Evolutionary conservation across 1,140 invertebrate species (phyloP), one percentile per base, ranked within the genome.

Genomic region (Papilio machaon): DNA sequence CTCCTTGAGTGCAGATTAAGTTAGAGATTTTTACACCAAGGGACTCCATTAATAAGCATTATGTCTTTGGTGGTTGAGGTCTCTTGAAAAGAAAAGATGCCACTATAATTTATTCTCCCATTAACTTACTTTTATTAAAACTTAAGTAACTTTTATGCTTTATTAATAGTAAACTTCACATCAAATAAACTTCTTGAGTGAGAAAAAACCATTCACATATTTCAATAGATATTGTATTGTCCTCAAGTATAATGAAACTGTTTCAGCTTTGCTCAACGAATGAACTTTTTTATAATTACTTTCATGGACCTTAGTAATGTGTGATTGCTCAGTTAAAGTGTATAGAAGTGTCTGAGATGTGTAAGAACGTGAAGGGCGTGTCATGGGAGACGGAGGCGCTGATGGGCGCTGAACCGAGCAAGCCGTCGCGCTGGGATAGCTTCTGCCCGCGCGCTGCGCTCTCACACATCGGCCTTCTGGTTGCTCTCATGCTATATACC

Each of bases 401-500:
- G 23, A 91, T 95, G 92, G 93, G 92, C 1, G 84, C 89, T 1
- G 84, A 88, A 2, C 89, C 91, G 11, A 85, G 89, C 13, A 86
- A 86, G 10, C 81, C 82, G 0, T 91, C 91, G 17, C 84, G 85
- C 58, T 96, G 95, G 95, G 91, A 92, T 38, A 89, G 89, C 35
- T 91, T 95, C 49, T 90, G 95, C 83, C 91, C 96, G 3, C 96
- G 97, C 89, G 95, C 95, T 19, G 95, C 96, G 11, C 87, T 97
- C 54, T 96, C 97, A 79, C 97, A 97, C 84, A 92, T 97, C 23
- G 97, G 97, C 23, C 91, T 97, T 67, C 94, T 97, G 80, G 93
- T 97, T 19, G 96, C 96, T 0, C 93, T 97, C 15, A 97, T 97
- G 95, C 89, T 97, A 46, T 97, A 97, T 85, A 97, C 97, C 1